Evolutionary conservation across 2,797 vertebrate genomes (phyloP).

Genomic region (Aulostomus chinensis): DNA sequence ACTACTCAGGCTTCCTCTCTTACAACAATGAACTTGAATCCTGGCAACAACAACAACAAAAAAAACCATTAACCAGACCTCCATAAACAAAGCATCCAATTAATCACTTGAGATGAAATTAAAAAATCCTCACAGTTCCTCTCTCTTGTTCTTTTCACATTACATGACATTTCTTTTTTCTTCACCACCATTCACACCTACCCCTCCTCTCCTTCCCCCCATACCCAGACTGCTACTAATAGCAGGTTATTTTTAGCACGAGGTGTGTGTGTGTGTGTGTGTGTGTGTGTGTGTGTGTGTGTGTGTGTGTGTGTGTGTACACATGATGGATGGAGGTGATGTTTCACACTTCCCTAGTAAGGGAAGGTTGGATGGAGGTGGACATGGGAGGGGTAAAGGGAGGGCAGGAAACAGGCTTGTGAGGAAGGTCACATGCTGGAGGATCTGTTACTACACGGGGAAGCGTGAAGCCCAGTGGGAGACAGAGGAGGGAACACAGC

Average conservation of each 20-base stretch:
- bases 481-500: too few relatives aligned
- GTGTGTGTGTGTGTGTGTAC: constrained; percentile 56
- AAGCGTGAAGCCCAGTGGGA: too few relatives aligned
- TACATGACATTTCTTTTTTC: constrained; percentile 15
- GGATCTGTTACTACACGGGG: too few relatives aligned
- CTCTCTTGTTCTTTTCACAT: too few relatives aligned
- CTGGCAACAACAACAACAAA: too few relatives aligned
- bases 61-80: too few relatives aligned
- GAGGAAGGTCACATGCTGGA: constrained; percentile 19
- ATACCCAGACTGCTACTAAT: constrained; percentile 73
- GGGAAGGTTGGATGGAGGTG: constrained; percentile 13
- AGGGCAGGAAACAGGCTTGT: constrained; percentile 14
- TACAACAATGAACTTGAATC: too few relatives aligned
- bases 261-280: constrained; percentile 58
- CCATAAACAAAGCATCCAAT: too few relatives aligned
- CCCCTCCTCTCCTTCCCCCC: constrained; percentile 23
- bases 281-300: constrained; percentile 49
- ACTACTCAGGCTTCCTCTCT: too few relatives aligned
- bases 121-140: too few relatives aligned
- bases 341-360: constrained; percentile 65
- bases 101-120: too few relatives aligned
- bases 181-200: constrained; percentile 38
- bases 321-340: constrained; percentile 77
- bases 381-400: neutral
- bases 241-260: constrained; percentile 81